Evolutionary conservation across 2,888 invertebrate genomes (phyloP), one percentile per base, ranked within the genome.

Genomic region (Lasioglossum leucozonium): DNA sequence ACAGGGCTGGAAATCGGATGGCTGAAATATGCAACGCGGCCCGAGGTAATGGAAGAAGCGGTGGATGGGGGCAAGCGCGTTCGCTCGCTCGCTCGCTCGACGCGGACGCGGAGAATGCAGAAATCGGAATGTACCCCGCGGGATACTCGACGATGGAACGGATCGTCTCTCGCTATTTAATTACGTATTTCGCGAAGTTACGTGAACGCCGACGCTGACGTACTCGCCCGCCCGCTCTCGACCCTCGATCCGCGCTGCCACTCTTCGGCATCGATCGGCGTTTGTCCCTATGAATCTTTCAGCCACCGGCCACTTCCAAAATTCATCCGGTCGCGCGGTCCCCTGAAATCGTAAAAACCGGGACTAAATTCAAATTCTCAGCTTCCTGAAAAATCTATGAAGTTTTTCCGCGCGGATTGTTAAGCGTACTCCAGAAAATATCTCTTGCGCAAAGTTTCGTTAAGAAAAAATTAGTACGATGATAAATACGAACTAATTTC

Each of bases 171-270:
- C 84, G 84, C 86, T 91, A 91, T 93, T 93, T 92, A 92, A 93
- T 93, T 92, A 92, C 89, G 91, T 91, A 91, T 92, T 91, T 91
- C 89, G 88, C 89, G 76, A 89, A 87, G 90, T 84, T 84, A 90
- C 91, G 89, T 89, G 89, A 89, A 88, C 87, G 85, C 72, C 87
- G 89, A 82, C 76, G 81, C 69, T 84, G 86, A 80, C 81, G 85
- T 77, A 37, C 75, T 81, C 86, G 62, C 71, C 81, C 69, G 72
- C 55, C n/a, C n/a, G n/a, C n/a, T n/a, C n/a, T 62, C 77, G 58
- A 69, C 58, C 72, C 62, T 34, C 47, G 51, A 72, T 62, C 26
- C 67, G 47, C 80, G 47, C 80, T 44, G 18, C 78, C 80, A 77
- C 84, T 65, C 76, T 75, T 81, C 79, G 69, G 74, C 76, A 69